Conservation (phyloP, 2,797 vertebrate genomes). For the Sebastes umbrosus region DNA sequence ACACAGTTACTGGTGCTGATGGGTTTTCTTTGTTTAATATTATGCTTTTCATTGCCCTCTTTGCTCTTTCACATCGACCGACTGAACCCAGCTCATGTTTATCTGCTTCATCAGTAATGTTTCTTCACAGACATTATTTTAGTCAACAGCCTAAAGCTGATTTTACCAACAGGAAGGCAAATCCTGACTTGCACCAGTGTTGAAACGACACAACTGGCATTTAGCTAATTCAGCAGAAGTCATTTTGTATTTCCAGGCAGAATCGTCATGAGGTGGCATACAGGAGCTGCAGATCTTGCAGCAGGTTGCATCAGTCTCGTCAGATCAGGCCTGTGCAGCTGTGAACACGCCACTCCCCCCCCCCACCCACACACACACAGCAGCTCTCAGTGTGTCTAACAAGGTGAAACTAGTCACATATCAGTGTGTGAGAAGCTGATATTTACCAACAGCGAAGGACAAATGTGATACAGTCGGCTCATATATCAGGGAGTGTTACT, state of each 20-base stretch:
- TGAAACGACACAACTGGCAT: neutral
- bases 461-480: slow-evolving; percentile 11
- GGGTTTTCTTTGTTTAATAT: neutral
- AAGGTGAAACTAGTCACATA: slow-evolving; percentile 41
- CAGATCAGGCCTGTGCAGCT: neutral
- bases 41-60: neutral
- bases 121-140: neutral
- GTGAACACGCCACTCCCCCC: neutral
- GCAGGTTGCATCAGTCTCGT: slow-evolving; percentile 74
- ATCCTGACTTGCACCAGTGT: neutral
- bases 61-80: neutral
- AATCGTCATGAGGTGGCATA: slow-evolving; percentile 4
- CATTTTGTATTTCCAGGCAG: slow-evolving; percentile 5
- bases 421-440: slow-evolving; percentile 37
- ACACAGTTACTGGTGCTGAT: neutral
- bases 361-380: neutral
- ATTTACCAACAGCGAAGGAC: slow-evolving; percentile 66
- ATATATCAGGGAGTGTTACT: slow-evolving; percentile 47
- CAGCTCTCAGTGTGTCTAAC: neutral
- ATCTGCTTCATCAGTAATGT: neutral
- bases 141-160: neutral
- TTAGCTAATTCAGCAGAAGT: slow-evolving; percentile 39
- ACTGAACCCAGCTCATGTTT: neutral
- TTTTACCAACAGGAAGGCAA: neutral
- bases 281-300: slow-evolving; percentile 59